A percentile compares a stretch with the other conserved stretches of the same genome.
These are phyloP conservation scores for Holacanthella duospinosa DNA, from an alignment of 2,888 invertebrate genomes.

Conservation along the genomic window DNA sequence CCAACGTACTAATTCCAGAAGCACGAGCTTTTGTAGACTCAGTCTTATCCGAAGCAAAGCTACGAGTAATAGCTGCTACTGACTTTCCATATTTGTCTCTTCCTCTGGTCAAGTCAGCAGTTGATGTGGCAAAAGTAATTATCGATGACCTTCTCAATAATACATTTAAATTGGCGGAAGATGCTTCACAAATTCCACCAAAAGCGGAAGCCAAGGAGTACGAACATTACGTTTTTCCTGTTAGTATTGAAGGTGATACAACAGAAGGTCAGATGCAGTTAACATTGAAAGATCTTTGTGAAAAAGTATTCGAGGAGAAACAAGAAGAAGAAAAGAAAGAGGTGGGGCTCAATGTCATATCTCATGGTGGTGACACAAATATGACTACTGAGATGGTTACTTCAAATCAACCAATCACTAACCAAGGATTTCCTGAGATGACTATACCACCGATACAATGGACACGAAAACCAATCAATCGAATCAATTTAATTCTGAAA, in stretches of 20 bases:
- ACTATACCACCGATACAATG: too few species aligned
- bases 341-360: too few species aligned
- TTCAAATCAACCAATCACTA: too few species aligned
- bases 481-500: too few species aligned
- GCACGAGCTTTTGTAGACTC: conserved; percentile 16
- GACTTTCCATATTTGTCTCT: not conserved
- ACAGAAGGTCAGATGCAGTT: not conserved
- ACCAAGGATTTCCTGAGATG: too few species aligned
- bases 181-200: not conserved
- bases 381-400: too few species aligned
- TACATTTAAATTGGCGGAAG: too few species aligned
- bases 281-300: not conserved
- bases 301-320: not conserved
- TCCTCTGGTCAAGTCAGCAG: not conserved
- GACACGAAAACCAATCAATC: too few species aligned
- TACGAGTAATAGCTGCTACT: not conserved
- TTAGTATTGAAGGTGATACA: not conserved
- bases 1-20: conserved; percentile 19
- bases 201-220: too few species aligned
- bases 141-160: not conserved
- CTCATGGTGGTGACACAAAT: too few species aligned
- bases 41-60: conserved; percentile 15
- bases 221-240: not conserved
- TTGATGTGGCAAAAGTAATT: not conserved
- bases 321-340: not conserved